Base-by-base conservation (phyloP, 2,797 vertebrate genomes). In the Danio tinwini region DNA sequence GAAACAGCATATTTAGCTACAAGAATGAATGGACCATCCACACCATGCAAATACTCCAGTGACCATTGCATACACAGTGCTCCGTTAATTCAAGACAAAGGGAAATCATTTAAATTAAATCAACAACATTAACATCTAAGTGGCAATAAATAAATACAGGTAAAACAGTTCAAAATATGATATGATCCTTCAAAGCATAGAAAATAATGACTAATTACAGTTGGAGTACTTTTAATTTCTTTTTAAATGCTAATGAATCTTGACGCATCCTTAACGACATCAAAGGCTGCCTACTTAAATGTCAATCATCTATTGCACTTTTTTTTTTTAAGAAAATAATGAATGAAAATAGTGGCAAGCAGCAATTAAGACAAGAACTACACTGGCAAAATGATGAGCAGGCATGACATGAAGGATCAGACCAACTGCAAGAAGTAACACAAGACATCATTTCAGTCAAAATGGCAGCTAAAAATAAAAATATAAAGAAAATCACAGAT, bases 281-380 rank as follows among this genome's bases (percentile, higher is more conserved):
- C 10, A 7, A 17, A 55, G 19, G 11, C 37, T 8, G 52, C 39
- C 3, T 71, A 8, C n/a, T 5, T 4, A 10, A 17, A 6, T 19
- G 52, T 56, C 69, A 72, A 56, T 71, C 68, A 71, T 72, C 69
- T 44, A 12, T 1, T 71, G 2, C 3, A 40, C 10, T 17, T 13
- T 16, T 63, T 14, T 61, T 39, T 61, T 4, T 9, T n/a, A 19
- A 17, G 40, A 44, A 47, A 47, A 67, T n/a, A 11, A 40, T 8
- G 40, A 64, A 42, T 42, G 11, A 50, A 13, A 3, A 13, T 12
- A 50, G 10, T 10, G 8, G 14, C 11, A 13, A 5, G 49, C 10
- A 12, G 49, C 49, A 12, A 50, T 50, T 12, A 50, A 50, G 49
- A n/a, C n/a, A n/a, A n/a, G n/a, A n/a, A n/a, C n/a, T n/a, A n/a